Evolutionary conservation across 2,797 vertebrate genomes (phyloP).

Genomic region (Sparidentex hasta): DNA sequence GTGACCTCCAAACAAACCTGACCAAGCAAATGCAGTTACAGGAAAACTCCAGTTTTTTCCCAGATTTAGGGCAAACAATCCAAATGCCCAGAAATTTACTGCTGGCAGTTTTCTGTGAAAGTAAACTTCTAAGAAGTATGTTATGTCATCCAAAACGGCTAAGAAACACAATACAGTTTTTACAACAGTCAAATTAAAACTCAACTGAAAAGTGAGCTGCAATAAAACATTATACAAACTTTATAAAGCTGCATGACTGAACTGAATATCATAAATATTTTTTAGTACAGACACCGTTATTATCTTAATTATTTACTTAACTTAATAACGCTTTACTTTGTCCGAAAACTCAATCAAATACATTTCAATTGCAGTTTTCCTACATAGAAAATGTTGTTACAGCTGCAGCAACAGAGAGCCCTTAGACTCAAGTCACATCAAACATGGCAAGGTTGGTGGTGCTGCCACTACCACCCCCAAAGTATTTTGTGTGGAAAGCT

Average conservation of each 20-base stretch:
- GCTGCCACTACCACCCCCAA: background rate
- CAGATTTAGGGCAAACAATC: slow-evolving; percentile 73
- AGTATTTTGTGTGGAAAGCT: background rate
- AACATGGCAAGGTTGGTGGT: background rate
- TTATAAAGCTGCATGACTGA: background rate
- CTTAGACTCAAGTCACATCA: no score
- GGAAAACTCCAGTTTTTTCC: slow-evolving; percentile 66
- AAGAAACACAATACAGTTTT: slow-evolving; percentile 56
- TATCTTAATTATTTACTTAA: background rate
- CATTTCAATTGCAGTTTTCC: background rate
- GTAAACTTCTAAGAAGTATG: slow-evolving; percentile 69
- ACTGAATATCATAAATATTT: background rate
- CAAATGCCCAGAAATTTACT: slow-evolving; percentile 68
- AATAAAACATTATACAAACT: slow-evolving; percentile 4
- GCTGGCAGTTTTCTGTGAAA: slow-evolving; percentile 72
- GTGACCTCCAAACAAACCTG: slow-evolving; percentile 71
- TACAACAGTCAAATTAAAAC: slow-evolving; percentile 13
- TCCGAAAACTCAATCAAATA: background rate
- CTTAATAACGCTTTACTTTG: background rate
- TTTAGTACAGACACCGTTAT: background rate
- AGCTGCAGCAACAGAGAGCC: background rate
- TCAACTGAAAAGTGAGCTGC: background rate
- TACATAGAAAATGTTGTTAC: background rate
- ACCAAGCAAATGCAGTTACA: slow-evolving; percentile 67
- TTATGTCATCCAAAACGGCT: slow-evolving; percentile 45